Evolutionary conservation across 2,888 invertebrate genomes (phyloP).

Genomic region (Rutpela maculata): DNA sequence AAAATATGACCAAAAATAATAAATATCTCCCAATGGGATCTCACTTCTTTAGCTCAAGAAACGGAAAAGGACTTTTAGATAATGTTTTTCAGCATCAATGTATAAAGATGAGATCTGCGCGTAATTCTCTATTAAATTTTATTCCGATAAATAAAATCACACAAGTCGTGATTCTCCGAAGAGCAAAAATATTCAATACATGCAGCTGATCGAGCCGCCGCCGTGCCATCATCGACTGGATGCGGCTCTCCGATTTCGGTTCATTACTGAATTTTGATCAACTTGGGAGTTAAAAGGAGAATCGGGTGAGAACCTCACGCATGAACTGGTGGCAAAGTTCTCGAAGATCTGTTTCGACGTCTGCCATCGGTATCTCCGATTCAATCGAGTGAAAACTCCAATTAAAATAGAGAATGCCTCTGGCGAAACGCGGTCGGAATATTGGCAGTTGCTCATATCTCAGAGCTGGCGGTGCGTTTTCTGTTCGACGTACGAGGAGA

Average conservation of each 20-base stretch:
- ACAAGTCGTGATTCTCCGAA: not conserved
- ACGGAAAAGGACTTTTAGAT: too few relatives aligned
- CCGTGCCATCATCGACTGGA: slow-evolving; percentile 36
- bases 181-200: slow-evolving; percentile 6
- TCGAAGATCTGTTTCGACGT: slow-evolving; percentile 65
- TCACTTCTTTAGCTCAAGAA: too few relatives aligned
- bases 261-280: slow-evolving; percentile 55
- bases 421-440: slow-evolving; percentile 60
- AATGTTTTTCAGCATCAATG: not conserved
- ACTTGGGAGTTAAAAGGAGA: slow-evolving; percentile 46
- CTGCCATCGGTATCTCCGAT: slow-evolving; percentile 64
- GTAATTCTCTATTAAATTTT: not conserved
- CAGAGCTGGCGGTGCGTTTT: slow-evolving; percentile 28
- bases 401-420: slow-evolving; percentile 67
- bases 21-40: too few relatives aligned
- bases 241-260: slow-evolving; percentile 50
- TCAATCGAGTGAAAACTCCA: slow-evolving; percentile 70
- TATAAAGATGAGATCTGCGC: too few relatives aligned
- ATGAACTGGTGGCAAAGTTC: slow-evolving; percentile 58
- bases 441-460: slow-evolving; percentile 62
- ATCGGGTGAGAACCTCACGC: slow-evolving; percentile 59
- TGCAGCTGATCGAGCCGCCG: not conserved
- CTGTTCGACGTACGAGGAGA: slow-evolving; percentile 15
- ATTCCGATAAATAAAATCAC: not conserved
- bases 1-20: too few relatives aligned